Evolutionary conservation across 37 sponge, comb jelly and placozoan species (phyloP).

Genomic region (Diacarnus erythraeanus): DNA sequence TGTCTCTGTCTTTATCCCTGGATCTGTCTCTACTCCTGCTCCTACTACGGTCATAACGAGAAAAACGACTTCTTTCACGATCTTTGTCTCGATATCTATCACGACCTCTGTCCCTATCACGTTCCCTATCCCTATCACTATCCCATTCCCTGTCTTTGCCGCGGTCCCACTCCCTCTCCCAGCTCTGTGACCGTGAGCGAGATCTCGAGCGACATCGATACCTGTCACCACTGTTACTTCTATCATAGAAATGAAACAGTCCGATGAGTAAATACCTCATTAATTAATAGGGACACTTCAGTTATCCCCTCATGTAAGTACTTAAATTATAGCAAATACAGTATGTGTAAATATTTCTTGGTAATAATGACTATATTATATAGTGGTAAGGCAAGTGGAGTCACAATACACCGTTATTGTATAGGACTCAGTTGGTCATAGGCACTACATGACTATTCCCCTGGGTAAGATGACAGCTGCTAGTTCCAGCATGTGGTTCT

Average conservation of each 20-base stretch:
- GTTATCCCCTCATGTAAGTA: no score
- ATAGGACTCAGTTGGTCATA: no score
- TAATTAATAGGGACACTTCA: no score
- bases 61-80: not conserved
- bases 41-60: not conserved
- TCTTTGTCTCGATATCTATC: not conserved
- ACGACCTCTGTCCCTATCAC: not conserved
- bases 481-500: no score
- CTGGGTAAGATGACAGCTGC: no score
- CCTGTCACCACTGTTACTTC: not conserved
- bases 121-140: not conserved
- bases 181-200: slow-evolving; percentile 12
- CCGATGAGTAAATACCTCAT: no score
- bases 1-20: slow-evolving; percentile 12
- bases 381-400: no score
- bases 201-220: not conserved
- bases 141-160: not conserved
- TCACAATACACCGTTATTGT: no score
- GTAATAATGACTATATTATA: no score
- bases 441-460: no score
- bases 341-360: no score
- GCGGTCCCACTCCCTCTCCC: slow-evolving; percentile 4
- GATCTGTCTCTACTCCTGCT: slow-evolving; percentile 29
- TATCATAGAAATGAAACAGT: not conserved
- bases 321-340: no score